Base-by-base conservation (phyloP, 2,113 vertebrate genomes). In the Scortum barcoo region DNA sequence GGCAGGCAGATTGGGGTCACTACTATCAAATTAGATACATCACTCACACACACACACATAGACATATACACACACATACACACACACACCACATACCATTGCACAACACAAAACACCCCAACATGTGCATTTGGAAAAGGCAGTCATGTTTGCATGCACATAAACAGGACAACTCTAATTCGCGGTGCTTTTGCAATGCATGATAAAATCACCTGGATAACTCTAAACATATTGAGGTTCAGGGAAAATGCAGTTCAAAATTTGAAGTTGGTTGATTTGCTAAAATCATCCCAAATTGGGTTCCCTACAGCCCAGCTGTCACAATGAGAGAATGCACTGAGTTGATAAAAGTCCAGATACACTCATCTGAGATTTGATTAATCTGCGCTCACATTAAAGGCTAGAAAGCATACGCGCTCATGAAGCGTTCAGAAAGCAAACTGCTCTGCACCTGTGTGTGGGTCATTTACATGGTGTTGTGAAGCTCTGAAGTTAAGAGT, bases 1-100 rank as follows among this genome's bases (percentile, higher is more conserved):
- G 88, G 85, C 87, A 87, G 94, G 93, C 95, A 95, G 93, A 95
- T 93, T 95, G 91, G 88, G 95, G 94, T 93, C 95, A 93, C 73
- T 73, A 60, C 80, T 77, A 92, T 95, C 93, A 94, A 88, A 94
- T 92, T 88, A 88, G 88, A 94, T 95, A 84, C 82, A 94, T 93
- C 92, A 81, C 61, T 76, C 72, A 83, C 42, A 80, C 54, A 72
- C 72, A 83, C 66, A 73, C 60, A 53, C 51, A 84, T 44, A 66
- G 13, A 69, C 38, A 77, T 62, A 84, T 57, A 69, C 57, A 80
- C 58, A 75, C 44, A 70, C 69, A 67, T 53, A 58, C 22, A 75
- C 48, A 46, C 3, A 16, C 44, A 46, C 5, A 46, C 42, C 46
- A 71, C 75, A 63, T 56, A 66, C 38, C 6, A 16, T 70, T 61